Conservation (phyloP, 2,888 invertebrate species). For the Minunthozetes semirufus region DNA sequence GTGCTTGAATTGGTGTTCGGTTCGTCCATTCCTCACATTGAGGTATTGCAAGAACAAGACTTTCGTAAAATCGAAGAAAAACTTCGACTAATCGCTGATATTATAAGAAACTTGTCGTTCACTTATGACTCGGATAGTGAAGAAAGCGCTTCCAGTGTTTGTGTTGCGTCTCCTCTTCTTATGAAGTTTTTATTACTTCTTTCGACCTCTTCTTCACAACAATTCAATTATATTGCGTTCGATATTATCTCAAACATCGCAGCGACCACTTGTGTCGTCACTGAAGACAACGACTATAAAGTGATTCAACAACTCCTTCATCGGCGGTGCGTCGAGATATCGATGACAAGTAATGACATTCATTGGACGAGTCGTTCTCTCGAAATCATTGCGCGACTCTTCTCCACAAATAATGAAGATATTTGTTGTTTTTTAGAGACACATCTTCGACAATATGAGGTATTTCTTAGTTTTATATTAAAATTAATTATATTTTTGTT, state of each 20-base stretch:
- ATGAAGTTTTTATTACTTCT: slow-evolving; percentile 38
- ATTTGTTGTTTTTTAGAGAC: slow-evolving; percentile 18
- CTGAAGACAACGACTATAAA: slow-evolving; percentile 21
- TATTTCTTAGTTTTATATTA: slow-evolving; percentile 1
- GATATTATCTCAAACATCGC: slow-evolving; percentile 38
- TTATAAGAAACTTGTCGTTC: slow-evolving; percentile 36
- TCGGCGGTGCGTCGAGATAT: slow-evolving; percentile 23
- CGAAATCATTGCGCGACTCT: slow-evolving; percentile 37
- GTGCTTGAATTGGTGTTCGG: slow-evolving; percentile 29
- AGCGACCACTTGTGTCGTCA: neutral
- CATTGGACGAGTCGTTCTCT: slow-evolving; percentile 34
- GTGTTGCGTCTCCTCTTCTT: slow-evolving; percentile 24
- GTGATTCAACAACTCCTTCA: slow-evolving; percentile 23
- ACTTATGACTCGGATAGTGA: slow-evolving; percentile 23
- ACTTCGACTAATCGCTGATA: slow-evolving; percentile 32
- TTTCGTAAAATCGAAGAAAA: slow-evolving; percentile 27
- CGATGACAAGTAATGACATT: slow-evolving; percentile 34
- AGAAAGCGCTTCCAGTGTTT: neutral
- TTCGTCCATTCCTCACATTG: neutral
- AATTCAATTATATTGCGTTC: slow-evolving; percentile 32
- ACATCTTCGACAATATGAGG: slow-evolving; percentile 32
- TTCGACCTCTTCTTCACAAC: slow-evolving; percentile 16
- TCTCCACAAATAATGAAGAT: slow-evolving; percentile 26
- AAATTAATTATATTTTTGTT: too few relatives aligned
- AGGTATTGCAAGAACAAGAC: slow-evolving; percentile 21